Base-by-base conservation (phyloP, 2,113 vertebrate species). In the Bombycilla garrulus region DNA sequence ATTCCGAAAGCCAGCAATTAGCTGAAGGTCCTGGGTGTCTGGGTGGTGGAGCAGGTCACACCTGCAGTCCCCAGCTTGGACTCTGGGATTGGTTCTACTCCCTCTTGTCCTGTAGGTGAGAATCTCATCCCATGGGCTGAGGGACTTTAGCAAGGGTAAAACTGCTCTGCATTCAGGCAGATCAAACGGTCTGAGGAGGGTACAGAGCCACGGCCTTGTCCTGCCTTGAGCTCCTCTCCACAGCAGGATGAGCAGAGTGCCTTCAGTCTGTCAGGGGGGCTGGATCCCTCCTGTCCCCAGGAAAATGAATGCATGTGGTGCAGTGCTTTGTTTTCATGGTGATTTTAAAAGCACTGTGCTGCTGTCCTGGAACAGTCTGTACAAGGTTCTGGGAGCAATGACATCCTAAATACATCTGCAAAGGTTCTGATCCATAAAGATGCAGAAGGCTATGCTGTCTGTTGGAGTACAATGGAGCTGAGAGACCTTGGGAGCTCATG, bases 391-490 rank as follows among this genome's bases (percentile, higher is more conserved):
- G 81, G 79, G 58, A 60, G 70, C 25, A 51, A 5, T 18, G 57
- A 25, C 58, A 93, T 62, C 58, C 86, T 28, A 40, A 65, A 51
- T 23, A 6, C 4, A 25, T 36, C 87, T 91, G 36, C 77, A 53
- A 40, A 72, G 22, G 38, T 44, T 60, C 26, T 44, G 40, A 22
- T 47, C 78, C 13, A 10, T 50, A 48, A 38, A 35, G 70, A 44
- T 5, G 7, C 0, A 0, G 0, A 9, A 19, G 16, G 19, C n/a
- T n/a, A 25, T 23, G 44, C 9, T 48, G 31, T 54, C 56, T n/a
- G 31, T 12, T n/a, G 42, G 33, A 23, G 54, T 33, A 35, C 50
- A 33, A 8, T 1, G 5, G 62, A 67, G 61, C 45, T 79, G 56
- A 36, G 69, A 28, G 38, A 54, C 2, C 60, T 18, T 35, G 58